Evolutionary conservation across 1,140 invertebrate species (phyloP), one percentile per base, ranked within the genome.

Genomic region (Papilio glaucus): DNA sequence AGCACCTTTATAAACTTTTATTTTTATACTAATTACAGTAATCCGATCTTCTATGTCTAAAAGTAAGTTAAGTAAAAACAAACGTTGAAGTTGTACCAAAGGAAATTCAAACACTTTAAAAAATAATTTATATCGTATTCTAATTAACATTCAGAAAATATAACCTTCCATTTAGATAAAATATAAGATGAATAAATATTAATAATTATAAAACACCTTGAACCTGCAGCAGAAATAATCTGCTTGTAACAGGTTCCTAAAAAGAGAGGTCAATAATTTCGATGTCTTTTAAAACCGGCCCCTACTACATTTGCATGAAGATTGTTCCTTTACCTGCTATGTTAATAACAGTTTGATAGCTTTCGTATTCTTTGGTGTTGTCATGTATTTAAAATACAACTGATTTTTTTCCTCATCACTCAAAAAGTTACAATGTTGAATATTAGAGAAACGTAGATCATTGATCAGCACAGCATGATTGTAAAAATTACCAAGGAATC

Each of bases 41-140:
- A 33, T 10, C 9, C 4, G 24, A 10, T 57, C 1, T 24, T 5
- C 10, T 4, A 24, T 21, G 9, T 4, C 18, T 21, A 10, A 21
- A 53, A 53, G 42, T 18, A 41, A 41, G 4, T 13, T 57, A 13
- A 21, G 45, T 8, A 49, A 21, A 24, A 53, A 24, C 6, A 9
- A 12, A 12, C 49, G 9, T 24, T 24, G 21, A 24, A 26, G 24
- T 57, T 57, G 12, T 26, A 5, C 18, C 10, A 57, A 57, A 18
- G 49, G 49, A 57, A 13, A 26, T 57, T 57, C 12, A 57, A 57
- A 57, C 49, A 57, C 49, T 57, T 57, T 13, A n/a, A 57, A 57
- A 24, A 4, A 26, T 57, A 57, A 57, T 57, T 57, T 57, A 57
- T 57, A 24, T 24, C 21, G 10, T 13, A 57, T 24, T 2, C 9